phyloP scores from a whole-genome alignment of 2,797 vertebrate species.

The Kryptopterus vitreolus region DNA sequence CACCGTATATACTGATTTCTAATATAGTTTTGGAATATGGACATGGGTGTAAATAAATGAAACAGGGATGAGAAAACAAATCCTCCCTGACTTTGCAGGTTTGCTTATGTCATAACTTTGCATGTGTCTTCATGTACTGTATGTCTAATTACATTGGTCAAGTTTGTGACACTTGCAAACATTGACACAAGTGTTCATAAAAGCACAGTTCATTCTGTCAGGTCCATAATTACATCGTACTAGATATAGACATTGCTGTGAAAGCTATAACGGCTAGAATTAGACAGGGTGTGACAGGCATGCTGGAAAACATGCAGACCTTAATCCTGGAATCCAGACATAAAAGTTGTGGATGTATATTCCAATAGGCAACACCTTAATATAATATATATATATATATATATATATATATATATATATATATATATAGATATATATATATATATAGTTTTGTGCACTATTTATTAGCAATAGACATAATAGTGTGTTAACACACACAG shows the following conservation, averaged over 20 bases:
- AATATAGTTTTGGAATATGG: no score
- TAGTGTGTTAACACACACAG: background rate
- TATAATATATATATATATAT: no score
- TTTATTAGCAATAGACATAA: conserved; percentile 9
- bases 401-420: no score
- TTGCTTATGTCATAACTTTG: background rate
- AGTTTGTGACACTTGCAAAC: background rate
- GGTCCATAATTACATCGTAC: conserved; percentile 19
- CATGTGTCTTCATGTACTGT: background rate
- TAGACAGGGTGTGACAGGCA: conserved; percentile 17
- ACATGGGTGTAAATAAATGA: no score
- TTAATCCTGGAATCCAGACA: background rate
- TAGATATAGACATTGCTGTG: conserved; percentile 19
- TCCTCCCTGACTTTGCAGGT: background rate
- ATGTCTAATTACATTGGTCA: background rate
- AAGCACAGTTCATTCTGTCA: background rate
- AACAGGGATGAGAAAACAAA: background rate
- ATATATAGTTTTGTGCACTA: background rate
- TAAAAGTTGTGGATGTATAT: background rate
- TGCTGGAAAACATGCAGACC: conserved; percentile 9
- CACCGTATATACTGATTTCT: no score
- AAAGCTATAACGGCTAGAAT: conserved; percentile 3
- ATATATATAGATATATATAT: no score
- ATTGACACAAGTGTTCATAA: background rate
- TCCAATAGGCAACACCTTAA: no score